Conservation (phyloP, 2,888 invertebrate species). For the Leucoptera coffeella region DNA sequence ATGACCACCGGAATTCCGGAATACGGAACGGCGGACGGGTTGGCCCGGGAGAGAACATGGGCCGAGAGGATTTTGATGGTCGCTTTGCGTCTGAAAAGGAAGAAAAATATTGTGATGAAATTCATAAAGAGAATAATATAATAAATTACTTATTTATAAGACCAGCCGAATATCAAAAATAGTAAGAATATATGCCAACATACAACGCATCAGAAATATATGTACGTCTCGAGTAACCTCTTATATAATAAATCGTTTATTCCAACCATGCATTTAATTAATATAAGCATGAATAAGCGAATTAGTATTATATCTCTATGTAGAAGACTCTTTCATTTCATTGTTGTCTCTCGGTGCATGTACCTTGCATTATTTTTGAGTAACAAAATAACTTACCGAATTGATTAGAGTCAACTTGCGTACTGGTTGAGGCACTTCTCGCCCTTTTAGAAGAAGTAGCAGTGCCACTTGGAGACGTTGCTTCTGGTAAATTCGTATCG, state of each 20-base stretch:
- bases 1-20: slow-evolving; percentile 99
- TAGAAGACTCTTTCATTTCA: too few species aligned
- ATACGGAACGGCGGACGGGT: slow-evolving; percentile 95
- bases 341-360: too few species aligned
- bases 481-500: slow-evolving; percentile 26
- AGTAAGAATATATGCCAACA: too few species aligned
- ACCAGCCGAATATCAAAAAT: neutral
- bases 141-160: too few species aligned
- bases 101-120: neutral
- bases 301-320: too few species aligned
- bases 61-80: slow-evolving; percentile 63
- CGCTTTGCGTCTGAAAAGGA: slow-evolving; percentile 42
- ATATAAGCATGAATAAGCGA: too few species aligned
- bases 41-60: slow-evolving; percentile 91
- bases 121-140: slow-evolving; percentile 2
- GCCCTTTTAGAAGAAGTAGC: slow-evolving; percentile 63
- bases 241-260: too few species aligned
- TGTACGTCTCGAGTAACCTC: too few species aligned
- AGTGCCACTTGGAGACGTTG: slow-evolving; percentile 33
- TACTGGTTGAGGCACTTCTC: slow-evolving; percentile 72
- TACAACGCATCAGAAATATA: too few species aligned
- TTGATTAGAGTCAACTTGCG: slow-evolving; percentile 80
- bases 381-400: slow-evolving; percentile 63
- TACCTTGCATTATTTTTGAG: too few species aligned
- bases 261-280: too few species aligned